phyloP scores from a whole-genome alignment of 1,140 invertebrate species.

The Drosophila ercepeae region DNA sequence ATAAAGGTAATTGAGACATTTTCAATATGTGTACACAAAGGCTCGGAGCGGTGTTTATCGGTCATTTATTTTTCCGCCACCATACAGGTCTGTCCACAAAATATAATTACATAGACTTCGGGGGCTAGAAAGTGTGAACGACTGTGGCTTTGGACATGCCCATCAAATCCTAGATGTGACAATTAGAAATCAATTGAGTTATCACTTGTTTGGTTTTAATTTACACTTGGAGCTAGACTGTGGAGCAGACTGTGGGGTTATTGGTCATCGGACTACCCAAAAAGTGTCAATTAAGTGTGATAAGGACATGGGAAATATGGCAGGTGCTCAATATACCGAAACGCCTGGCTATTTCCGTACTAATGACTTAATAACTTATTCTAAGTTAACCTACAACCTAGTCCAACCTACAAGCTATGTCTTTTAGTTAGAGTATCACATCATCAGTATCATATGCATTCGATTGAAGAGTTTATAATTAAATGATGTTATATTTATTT shows the following conservation, averaged over 20 bases:
- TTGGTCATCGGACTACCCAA: slow-evolving; percentile 12
- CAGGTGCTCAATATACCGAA: slow-evolving; percentile 1
- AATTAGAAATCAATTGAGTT: slow-evolving; percentile 49
- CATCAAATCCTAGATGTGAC: slow-evolving; percentile 22
- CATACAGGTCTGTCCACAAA: slow-evolving; percentile 16
- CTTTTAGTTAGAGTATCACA: too few relatives aligned
- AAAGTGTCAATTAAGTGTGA: slow-evolving; percentile 16
- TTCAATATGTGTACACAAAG: slow-evolving; percentile 69
- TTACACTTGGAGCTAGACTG: slow-evolving; percentile 13
- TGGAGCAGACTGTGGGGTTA: not conserved
- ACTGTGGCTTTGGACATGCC: not conserved
- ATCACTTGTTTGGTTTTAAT: slow-evolving; percentile 23
- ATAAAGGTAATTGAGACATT: slow-evolving; percentile 80
- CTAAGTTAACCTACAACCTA: not conserved
- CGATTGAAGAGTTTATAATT: not conserved
- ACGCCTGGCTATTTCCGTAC: not conserved
- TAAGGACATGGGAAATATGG: slow-evolving; percentile 12
- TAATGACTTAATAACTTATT: not conserved
- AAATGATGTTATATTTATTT: not conserved
- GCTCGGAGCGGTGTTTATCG: slow-evolving; percentile 48
- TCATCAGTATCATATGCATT: not conserved
- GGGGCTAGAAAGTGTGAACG: slow-evolving; percentile 30
- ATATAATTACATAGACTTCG: slow-evolving; percentile 38
- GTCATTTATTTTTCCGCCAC: slow-evolving; percentile 34
- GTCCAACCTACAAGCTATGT: too few relatives aligned